Base-by-base conservation (phyloP, 2,888 invertebrate species). In the Cataglyphis altisquamis region DNA sequence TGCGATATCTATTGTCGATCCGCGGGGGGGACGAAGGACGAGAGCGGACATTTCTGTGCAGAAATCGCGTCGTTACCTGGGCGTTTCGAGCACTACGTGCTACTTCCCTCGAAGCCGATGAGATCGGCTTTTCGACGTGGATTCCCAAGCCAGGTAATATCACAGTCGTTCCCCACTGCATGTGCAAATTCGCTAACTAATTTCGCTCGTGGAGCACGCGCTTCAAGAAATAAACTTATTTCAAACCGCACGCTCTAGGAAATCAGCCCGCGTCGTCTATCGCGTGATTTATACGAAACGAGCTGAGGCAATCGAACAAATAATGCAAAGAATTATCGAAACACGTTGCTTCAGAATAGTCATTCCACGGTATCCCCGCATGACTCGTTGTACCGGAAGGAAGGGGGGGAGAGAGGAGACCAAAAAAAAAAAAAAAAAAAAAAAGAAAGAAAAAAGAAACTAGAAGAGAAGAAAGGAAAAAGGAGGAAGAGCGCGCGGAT, bases 21-120 rank as follows among this genome's bases (percentile, higher is more conserved):
- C 36, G 25, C 29, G 25, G 45, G 21, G 62, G 25, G 21, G 21
- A 36, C 72, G 45, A 36, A 36, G 45, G 60, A 78, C 41, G 68
- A 3, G n/a, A 12, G 18, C 60, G 25, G 77, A 67, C 52, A 77
- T 67, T 55, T 41, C 60, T 60, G 32, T 21, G 15, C 60, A 18
- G 72, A 80, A 60, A 80, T 80, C 60, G 60, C 60, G 60, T 68
- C 78, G 72, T 78, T 78, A 78, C 60, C 60, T 60, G 78, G 12
- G 45, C 78, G 60, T 70, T 41, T 70, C 78, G 70, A 78, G 70
- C 62, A 70, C 70, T 70, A 70, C 70, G 57, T 78, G 78, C 25
- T 25, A 25, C 70, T 68, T 45, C 0, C 41, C 60, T 6, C 41
- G 18, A 18, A 70, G 21, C 18, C 21, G 60, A 60, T 5, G 72